Conservation (phyloP, 1,140 invertebrate genomes). For the Aphaenogaster ashmeadi region DNA sequence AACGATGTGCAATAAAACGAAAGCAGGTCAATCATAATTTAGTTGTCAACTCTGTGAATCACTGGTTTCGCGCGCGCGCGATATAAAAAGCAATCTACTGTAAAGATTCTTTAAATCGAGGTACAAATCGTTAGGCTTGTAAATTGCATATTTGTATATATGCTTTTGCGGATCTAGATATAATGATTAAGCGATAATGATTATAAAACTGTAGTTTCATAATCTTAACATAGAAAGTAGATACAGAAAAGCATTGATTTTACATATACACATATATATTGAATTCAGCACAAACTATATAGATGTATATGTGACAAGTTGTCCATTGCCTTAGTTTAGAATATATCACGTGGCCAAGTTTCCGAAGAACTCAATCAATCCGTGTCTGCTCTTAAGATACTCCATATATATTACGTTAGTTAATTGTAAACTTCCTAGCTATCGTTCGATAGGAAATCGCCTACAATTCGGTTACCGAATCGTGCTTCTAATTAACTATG, state of each 20-base stretch:
- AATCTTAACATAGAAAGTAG: neutral
- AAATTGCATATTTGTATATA: constrained; percentile 20
- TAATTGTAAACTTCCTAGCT: constrained; percentile 33
- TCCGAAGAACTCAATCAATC: constrained; percentile 51
- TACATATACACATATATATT: neutral
- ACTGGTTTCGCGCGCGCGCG: neutral
- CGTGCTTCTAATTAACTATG: constrained; percentile 40
- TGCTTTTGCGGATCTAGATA: neutral
- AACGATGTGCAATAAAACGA: neutral
- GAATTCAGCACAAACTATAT: constrained; percentile 39
- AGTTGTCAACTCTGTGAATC: constrained; percentile 5
- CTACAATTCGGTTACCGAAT: constrained; percentile 33
- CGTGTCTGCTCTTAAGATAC: constrained; percentile 28
- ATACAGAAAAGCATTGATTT: neutral
- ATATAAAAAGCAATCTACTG: constrained; percentile 26
- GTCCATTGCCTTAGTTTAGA: constrained; percentile 52
- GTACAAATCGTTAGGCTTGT: neutral
- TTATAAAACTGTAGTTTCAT: neutral
- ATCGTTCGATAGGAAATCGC: constrained; percentile 38
- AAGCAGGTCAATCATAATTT: constrained; percentile 19
- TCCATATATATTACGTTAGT: constrained; percentile 46
- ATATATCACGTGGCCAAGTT: constrained; percentile 50
- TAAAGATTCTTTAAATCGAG: neutral
- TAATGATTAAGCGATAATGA: constrained; percentile 8
- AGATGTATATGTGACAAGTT: constrained; percentile 18